These are phyloP conservation scores for Psylliodes chrysocephalus DNA, from an alignment of 2,888 invertebrate species.

Conservation along the genomic window DNA sequence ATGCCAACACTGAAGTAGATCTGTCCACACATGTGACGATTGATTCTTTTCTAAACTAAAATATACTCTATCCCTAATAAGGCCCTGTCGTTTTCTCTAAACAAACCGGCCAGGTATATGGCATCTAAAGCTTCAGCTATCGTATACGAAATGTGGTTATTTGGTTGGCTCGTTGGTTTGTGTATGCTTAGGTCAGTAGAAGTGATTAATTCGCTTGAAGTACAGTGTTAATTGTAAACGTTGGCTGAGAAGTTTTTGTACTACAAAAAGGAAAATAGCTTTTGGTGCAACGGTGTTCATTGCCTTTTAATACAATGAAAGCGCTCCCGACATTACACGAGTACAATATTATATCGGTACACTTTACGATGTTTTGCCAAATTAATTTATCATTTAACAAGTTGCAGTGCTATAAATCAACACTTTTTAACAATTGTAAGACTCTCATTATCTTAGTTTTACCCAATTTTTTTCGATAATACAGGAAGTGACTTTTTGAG, in stretches of 20 bases:
- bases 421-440: too few relatives aligned
- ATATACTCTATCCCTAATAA: too few relatives aligned
- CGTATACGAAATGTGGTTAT: constrained; percentile 5
- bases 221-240: not conserved
- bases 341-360: too few relatives aligned
- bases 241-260: not conserved
- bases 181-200: constrained; percentile 9
- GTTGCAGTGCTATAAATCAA: too few relatives aligned
- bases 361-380: not conserved
- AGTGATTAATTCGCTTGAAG: constrained; percentile 12
- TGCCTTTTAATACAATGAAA: not conserved
- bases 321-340: not conserved
- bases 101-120: not conserved
- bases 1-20: too few relatives aligned
- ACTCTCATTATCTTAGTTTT: too few relatives aligned
- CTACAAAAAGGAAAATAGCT: not conserved
- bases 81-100: too few relatives aligned
- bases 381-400: constrained; percentile 15
- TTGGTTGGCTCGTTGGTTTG: constrained; percentile 1
- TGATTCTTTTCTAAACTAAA: too few relatives aligned
- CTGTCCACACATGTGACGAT: too few relatives aligned
- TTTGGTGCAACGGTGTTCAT: not conserved
- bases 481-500: too few relatives aligned
- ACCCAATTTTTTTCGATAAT: too few relatives aligned
- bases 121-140: too few relatives aligned